These are phyloP conservation scores for Tychaedon coryphoeus DNA, from an alignment of 2,113 vertebrate genomes.

Conservation along the genomic window DNA sequence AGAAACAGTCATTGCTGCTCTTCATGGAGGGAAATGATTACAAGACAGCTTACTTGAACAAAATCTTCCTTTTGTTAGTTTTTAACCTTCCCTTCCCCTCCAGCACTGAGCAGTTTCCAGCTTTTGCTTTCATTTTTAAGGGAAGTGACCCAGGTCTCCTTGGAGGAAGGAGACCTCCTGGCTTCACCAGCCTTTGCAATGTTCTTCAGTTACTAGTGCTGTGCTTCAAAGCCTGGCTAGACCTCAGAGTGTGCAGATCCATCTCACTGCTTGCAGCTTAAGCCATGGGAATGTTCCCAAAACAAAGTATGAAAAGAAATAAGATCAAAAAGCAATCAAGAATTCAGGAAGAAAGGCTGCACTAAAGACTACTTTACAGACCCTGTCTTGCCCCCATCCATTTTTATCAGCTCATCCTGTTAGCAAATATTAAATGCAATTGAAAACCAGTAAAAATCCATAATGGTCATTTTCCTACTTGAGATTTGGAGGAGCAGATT, in stretches of 20 bases:
- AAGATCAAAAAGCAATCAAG: not conserved
- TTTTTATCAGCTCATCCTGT: not conserved
- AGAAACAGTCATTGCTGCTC: too few relatives aligned
- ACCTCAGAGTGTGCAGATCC: not conserved
- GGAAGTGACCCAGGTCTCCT: not conserved
- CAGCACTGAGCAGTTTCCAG: not conserved
- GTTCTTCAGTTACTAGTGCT: not conserved
- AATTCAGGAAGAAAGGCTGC: not conserved
- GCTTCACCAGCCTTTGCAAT: not conserved
- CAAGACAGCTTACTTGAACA: not conserved
- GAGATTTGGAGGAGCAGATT: not conserved
- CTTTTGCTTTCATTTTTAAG: conserved; percentile 17
- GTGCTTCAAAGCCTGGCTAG: not conserved
- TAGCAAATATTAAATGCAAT: not conserved
- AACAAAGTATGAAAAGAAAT: not conserved
- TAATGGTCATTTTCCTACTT: not conserved
- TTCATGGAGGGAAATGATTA: not conserved
- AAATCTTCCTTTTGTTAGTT: not conserved
- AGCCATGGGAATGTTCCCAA: not conserved
- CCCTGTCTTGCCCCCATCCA: not conserved
- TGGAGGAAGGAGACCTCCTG: not conserved
- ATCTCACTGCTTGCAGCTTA: not conserved
- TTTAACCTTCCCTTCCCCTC: not conserved
- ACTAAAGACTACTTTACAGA: not conserved
- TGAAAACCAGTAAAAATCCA: not conserved